Conservation (phyloP, 2,888 invertebrate genomes). For the Callyntrura guangdongensis region DNA sequence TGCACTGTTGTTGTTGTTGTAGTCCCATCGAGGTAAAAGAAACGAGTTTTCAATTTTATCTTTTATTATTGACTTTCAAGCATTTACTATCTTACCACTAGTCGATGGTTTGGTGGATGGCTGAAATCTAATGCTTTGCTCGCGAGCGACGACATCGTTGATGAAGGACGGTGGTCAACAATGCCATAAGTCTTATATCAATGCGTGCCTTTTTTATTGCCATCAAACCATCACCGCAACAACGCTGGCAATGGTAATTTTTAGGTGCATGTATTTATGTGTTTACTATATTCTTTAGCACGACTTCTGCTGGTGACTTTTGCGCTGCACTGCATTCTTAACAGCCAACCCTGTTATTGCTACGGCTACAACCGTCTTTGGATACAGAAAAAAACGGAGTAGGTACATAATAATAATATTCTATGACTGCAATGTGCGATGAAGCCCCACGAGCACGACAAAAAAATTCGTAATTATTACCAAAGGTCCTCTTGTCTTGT, state of each 20-base stretch:
- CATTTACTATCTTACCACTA: neutral
- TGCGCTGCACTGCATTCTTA: neutral
- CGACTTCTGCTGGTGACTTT: neutral
- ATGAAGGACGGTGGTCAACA: slow-evolving; percentile 50
- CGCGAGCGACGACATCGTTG: slow-evolving; percentile 34
- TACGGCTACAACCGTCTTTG: neutral
- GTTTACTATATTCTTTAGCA: slow-evolving; percentile 28
- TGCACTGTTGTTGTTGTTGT: neutral
- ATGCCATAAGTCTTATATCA: slow-evolving; percentile 26
- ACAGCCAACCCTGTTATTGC: neutral
- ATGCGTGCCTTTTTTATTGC: neutral
- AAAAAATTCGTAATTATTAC: slow-evolving; percentile 36
- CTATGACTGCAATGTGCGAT: neutral
- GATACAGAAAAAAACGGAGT: neutral
- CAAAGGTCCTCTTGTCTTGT: neutral
- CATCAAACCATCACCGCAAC: neutral
- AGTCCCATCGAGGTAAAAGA: neutral
- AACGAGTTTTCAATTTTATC: slow-evolving; percentile 48
- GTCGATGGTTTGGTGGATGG: neutral
- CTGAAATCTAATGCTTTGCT: neutral
- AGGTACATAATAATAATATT: neutral
- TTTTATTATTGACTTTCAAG: slow-evolving; percentile 35
- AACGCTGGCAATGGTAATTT: neutral
- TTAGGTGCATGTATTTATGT: neutral
- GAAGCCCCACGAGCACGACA: neutral